These are phyloP conservation scores for Cordilura impudica DNA, from an alignment of 2,888 invertebrate species.

Conservation along the genomic window DNA sequence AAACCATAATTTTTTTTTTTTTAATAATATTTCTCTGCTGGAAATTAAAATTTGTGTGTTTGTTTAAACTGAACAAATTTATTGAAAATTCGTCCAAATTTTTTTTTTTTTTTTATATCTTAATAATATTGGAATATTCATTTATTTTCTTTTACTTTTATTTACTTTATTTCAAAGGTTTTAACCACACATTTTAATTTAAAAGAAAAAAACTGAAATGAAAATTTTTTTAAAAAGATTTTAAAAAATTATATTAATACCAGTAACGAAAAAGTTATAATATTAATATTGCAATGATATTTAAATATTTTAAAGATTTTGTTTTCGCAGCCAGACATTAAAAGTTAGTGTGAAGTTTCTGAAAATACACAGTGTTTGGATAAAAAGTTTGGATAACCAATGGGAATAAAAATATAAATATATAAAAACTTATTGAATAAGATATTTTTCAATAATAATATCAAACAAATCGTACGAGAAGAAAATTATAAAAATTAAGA, in stretches of 20 bases:
- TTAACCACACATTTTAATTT: too few species aligned
- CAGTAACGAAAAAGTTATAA: not conserved
- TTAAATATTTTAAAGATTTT: too few species aligned
- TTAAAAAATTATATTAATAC: not conserved
- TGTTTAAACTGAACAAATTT: too few species aligned
- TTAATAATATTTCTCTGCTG: too few species aligned
- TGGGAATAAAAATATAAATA: not conserved
- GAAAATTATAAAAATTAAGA: conserved; percentile 25
- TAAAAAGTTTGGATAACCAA: not conserved
- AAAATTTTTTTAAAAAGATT: too few species aligned
- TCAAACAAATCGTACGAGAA: not conserved
- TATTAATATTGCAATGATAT: not conserved
- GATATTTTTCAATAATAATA: not conserved
- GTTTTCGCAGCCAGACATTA: not conserved
- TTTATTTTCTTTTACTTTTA: too few species aligned
- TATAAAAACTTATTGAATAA: not conserved
- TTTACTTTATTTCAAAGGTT: too few species aligned
- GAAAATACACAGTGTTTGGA: not conserved
- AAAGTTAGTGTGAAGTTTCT: not conserved
- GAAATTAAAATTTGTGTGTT: too few species aligned
- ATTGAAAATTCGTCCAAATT: too few species aligned
- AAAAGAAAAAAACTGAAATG: not conserved
- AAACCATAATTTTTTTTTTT: too few species aligned
- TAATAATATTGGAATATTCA: too few species aligned
- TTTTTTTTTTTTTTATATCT: too few species aligned